Conservation (phyloP, 2,888 invertebrate species). For the Argyresthia albistria region DNA sequence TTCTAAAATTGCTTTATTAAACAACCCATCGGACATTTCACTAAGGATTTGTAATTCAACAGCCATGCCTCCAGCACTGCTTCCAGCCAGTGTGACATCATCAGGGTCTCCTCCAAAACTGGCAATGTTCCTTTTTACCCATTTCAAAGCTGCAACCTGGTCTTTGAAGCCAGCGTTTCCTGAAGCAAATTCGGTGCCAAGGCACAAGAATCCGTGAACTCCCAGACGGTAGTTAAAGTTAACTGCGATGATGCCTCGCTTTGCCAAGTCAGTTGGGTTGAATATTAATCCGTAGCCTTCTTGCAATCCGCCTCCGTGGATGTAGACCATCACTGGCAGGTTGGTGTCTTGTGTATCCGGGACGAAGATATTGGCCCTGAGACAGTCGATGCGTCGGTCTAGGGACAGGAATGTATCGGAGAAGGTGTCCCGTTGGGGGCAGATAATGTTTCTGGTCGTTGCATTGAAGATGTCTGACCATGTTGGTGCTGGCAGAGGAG, state of each 20-base stretch:
- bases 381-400: conserved; percentile 3
- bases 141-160: conserved; percentile 4
- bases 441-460: conserved; percentile 5
- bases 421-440: conserved; percentile 4
- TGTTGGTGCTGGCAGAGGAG: conserved; percentile 5
- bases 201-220: conserved; percentile 5
- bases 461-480: conserved; percentile 7
- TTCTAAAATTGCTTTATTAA: conserved; percentile 1
- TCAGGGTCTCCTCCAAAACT: conserved; percentile 7
- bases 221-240: conserved; percentile 7
- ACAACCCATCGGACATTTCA: not conserved
- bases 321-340: conserved; percentile 1
- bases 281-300: not conserved
- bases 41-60: conserved; percentile 1
- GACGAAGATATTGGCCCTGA: conserved; percentile 4
- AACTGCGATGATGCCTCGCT: not conserved
- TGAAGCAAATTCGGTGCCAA: conserved; percentile 1
- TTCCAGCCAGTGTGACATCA: not conserved
- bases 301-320: conserved; percentile 4
- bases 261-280: not conserved
- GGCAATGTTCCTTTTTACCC: conserved; percentile 2
- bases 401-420: not conserved
- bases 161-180: conserved; percentile 6
- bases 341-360: not conserved
- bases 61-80: conserved; percentile 1